Conservation (phyloP, 2,113 vertebrate species). For the Eleginops maclovinus region DNA sequence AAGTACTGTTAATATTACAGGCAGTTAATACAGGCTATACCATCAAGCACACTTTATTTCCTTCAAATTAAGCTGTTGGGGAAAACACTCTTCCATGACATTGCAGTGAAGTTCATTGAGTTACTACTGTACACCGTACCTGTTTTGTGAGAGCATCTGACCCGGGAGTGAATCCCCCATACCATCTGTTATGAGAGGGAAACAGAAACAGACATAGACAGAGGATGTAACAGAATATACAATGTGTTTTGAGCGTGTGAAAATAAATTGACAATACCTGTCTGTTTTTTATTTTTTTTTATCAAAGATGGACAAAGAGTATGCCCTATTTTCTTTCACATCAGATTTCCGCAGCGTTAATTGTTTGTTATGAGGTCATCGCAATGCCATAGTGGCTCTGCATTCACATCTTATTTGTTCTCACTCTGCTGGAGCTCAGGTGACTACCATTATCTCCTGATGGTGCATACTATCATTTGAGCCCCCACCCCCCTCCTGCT, state of each 20-base stretch:
- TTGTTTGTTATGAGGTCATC: conserved; percentile 51
- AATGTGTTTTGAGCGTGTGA: conserved; percentile 19
- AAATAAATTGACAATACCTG: conserved; percentile 4
- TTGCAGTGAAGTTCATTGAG: conserved; percentile 12
- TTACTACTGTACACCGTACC: conserved; percentile 22
- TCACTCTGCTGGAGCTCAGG: conserved; percentile 58
- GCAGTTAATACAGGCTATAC: conserved; percentile 6
- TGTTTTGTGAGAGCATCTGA: conserved; percentile 35
- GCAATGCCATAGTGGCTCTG: conserved; percentile 25
- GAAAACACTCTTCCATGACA: conserved; percentile 9
- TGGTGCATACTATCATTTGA: conserved; percentile 65
- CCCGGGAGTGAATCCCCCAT: conserved; percentile 35
- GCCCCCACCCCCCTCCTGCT: conserved; percentile 29
- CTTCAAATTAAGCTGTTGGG: conserved; percentile 27
- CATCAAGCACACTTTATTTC: conserved; percentile 35
- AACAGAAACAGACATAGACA: not conserved
- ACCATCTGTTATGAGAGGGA: conserved; percentile 45
- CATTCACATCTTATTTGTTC: conserved; percentile 58
- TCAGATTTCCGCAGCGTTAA: conserved; percentile 1
- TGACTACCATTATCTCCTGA: conserved; percentile 69
- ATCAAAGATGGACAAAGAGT: conserved; percentile 16
- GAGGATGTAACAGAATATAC: conserved; percentile 24
- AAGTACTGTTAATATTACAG: conserved; percentile 18
- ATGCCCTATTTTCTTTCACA: conserved; percentile 14
- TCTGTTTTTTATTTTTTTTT: not conserved